Evolutionary conservation across 2,888 invertebrate species (phyloP), one percentile per base, ranked within the genome.

Genomic region (Chrysolina americana): DNA sequence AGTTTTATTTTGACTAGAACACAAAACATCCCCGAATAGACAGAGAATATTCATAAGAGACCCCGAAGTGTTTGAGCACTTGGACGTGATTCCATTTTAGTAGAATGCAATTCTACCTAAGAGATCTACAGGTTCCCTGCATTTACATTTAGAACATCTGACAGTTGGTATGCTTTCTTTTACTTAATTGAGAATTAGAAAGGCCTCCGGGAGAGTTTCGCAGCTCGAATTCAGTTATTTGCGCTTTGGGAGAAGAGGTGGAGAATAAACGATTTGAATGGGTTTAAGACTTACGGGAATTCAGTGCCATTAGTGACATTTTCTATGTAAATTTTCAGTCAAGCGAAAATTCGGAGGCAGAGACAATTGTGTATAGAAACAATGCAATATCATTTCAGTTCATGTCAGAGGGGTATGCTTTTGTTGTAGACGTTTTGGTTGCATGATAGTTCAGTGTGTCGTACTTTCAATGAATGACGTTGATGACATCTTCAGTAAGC

Each of bases 61-160:
- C 62, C 65, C 73, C 79, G 75, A 78, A 80, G 79, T 78, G 75
- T 79, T 80, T 76, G 77, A 75, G 77, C 71, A 73, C 74, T 74
- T 71, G 75, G 74, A 80, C 80, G 80, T 82, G 81, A 82, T 81
- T 79, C 79, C 79, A 81, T 81, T 81, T 81, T 80, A 77, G 78
- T 73, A 65, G 74, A 81, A 80, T 80, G 78, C 80, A 75, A 79
- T 81, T 76, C 70, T 74, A 73, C 75, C 77, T 77, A 66, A 63
- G 65, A 80, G 77, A 81, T 80, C 80, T 79, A 81, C 81, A 81
- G 80, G 80, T 81, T 78, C 79, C 78, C 78, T 76, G 77, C 80
- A 83, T 81, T 81, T 80, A 80, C 80, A 80, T 81, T 78, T 78
- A 77, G 77, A 78, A 80, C 76, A 71, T 77, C 78, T 80, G 83